Evolutionary conservation across 2,113 vertebrate species (phyloP).

Genomic region (Thomomys bottae): DNA sequence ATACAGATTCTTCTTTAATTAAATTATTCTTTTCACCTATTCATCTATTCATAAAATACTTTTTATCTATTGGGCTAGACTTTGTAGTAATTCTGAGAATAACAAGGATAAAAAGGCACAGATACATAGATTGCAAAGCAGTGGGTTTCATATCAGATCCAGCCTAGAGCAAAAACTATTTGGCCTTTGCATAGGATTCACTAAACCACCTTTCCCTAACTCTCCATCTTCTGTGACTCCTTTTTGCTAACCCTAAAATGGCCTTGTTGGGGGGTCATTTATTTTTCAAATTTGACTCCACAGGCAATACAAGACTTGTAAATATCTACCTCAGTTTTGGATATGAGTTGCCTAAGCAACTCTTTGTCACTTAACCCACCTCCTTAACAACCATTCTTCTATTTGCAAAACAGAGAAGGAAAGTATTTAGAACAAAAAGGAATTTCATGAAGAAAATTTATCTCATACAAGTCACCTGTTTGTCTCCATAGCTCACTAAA

Average conservation of each 20-base stretch:
- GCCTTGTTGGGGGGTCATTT: background rate
- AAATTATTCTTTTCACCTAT: constrained; percentile 7
- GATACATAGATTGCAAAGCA: background rate
- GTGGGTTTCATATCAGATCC: background rate
- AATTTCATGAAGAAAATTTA: background rate
- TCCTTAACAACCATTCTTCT: background rate
- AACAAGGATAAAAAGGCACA: background rate
- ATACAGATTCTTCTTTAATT: background rate
- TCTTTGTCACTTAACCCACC: background rate
- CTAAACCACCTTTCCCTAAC: background rate
- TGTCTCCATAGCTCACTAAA: background rate
- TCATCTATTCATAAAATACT: background rate
- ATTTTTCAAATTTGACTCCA: background rate
- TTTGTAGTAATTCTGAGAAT: background rate
- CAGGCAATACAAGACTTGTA: background rate
- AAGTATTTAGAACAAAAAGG: background rate
- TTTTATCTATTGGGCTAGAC: background rate
- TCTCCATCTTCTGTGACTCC: background rate
- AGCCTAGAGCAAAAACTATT: background rate
- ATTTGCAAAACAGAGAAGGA: background rate
- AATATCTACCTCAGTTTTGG: background rate
- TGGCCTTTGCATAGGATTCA: background rate
- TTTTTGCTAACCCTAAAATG: background rate
- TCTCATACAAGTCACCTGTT: background rate
- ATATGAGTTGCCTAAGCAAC: background rate